phyloP scores from a whole-genome alignment of 2,888 invertebrate genomes.

The Periphyllus acericola region DNA sequence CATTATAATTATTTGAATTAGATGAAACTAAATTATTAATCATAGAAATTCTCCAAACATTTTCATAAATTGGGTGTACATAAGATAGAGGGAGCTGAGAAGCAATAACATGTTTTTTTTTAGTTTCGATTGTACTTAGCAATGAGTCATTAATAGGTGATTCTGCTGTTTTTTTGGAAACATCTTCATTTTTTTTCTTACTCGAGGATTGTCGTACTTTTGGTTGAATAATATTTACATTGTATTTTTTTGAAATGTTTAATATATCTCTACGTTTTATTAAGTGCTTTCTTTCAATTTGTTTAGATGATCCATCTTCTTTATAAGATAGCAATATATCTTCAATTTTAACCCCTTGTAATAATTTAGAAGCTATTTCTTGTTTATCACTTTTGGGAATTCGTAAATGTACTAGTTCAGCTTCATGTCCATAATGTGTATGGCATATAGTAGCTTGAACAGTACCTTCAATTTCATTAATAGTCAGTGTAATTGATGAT shows the following conservation, averaged over 20 bases:
- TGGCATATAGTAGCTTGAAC: slow-evolving; percentile 39
- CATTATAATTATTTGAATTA: not conserved
- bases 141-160: not conserved
- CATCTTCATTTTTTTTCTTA: not conserved
- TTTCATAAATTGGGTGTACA: slow-evolving; percentile 18
- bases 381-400: slow-evolving; percentile 47
- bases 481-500: slow-evolving; percentile 39
- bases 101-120: slow-evolving; percentile 33
- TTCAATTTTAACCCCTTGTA: slow-evolving; percentile 42
- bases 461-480: slow-evolving; percentile 11
- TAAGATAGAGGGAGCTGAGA: slow-evolving; percentile 30
- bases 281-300: slow-evolving; percentile 45
- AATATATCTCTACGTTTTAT: slow-evolving; percentile 47
- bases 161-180: not conserved
- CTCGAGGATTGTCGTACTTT: not conserved
- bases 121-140: not conserved
- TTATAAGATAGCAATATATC: slow-evolving; percentile 32
- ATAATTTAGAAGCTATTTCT: slow-evolving; percentile 49
- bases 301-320: slow-evolving; percentile 6
- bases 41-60: slow-evolving; percentile 30
- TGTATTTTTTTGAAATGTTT: slow-evolving; percentile 48
- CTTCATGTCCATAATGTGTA: slow-evolving; percentile 48
- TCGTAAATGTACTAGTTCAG: slow-evolving; percentile 45
- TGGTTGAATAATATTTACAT: slow-evolving; percentile 13
- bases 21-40: not conserved